Percentiles rank a stretch among this genome's conserved stretches.
phyloP scores from a whole-genome alignment of 1,140 invertebrate genomes.

The Tetramorium simillimum region DNA sequence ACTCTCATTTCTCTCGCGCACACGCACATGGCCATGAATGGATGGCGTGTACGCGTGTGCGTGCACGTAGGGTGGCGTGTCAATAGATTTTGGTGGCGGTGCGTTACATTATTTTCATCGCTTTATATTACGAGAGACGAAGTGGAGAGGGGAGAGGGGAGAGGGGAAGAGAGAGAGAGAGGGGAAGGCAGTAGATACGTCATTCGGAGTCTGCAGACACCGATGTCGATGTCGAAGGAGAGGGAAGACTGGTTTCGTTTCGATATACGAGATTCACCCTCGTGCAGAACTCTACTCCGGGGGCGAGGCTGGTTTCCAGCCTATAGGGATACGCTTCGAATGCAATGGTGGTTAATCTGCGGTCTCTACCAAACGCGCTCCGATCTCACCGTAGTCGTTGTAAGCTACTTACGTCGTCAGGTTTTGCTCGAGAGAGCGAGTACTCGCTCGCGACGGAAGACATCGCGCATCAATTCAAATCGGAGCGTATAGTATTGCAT shows the following conservation, averaged over 20 bases:
- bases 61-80: conserved; percentile 75
- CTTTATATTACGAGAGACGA: conserved; percentile 54
- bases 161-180: conserved; percentile 1
- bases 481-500: neutral
- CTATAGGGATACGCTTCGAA: conserved; percentile 74
- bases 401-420: conserved; percentile 29
- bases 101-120: conserved; percentile 82
- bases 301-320: conserved; percentile 70
- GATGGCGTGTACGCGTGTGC: conserved; percentile 56
- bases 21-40: conserved; percentile 48
- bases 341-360: conserved; percentile 81
- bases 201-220: conserved; percentile 33
- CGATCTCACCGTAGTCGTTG: conserved; percentile 41
- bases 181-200: conserved; percentile 49
- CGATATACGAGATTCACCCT: conserved; percentile 72
- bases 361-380: conserved; percentile 70
- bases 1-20: conserved; percentile 34
- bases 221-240: conserved; percentile 42
- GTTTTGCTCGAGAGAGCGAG: conserved; percentile 1
- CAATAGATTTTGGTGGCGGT: conserved; percentile 81
- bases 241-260: conserved; percentile 79
- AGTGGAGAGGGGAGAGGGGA: conserved; percentile 36
- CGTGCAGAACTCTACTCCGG: conserved; percentile 39
- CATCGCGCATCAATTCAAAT: neutral
- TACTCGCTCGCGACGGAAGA: neutral